These are phyloP conservation scores for Isichthys henryi DNA, from an alignment of 2,113 vertebrate species.

Conservation along the genomic window DNA sequence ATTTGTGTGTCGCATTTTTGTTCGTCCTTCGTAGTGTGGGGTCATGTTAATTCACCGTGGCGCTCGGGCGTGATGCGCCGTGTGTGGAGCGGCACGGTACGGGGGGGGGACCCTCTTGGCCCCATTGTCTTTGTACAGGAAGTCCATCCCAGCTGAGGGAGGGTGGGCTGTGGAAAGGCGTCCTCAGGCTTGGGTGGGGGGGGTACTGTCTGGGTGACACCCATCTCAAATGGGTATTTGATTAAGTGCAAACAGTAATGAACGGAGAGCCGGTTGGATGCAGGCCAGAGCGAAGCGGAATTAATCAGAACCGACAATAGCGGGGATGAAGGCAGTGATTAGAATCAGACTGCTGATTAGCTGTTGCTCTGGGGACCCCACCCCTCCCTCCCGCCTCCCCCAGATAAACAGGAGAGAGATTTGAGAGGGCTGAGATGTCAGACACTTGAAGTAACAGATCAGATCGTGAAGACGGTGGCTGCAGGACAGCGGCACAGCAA, in stretches of 20 bases:
- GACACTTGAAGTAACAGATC: background rate
- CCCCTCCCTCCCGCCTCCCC: background rate
- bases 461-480: background rate
- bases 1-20: background rate
- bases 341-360: conserved; percentile 16
- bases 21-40: background rate
- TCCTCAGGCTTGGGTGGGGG: too few species aligned
- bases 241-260: conserved; percentile 12
- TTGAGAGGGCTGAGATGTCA: background rate
- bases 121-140: background rate
- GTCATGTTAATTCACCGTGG: background rate
- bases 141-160: background rate
- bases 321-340: conserved; percentile 19
- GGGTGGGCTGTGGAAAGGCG: background rate
- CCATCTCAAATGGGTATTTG: conserved; percentile 9
- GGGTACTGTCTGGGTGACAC: background rate
- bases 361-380: conserved; percentile 7
- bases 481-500: background rate
- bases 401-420: background rate
- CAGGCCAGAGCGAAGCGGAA: background rate
- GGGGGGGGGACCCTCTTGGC: background rate
- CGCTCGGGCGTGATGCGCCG: background rate
- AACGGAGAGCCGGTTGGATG: background rate
- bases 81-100: background rate
- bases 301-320: conserved; percentile 14